phyloP scores from a whole-genome alignment of 2,113 vertebrate genomes.

The Haemorhous mexicanus region DNA sequence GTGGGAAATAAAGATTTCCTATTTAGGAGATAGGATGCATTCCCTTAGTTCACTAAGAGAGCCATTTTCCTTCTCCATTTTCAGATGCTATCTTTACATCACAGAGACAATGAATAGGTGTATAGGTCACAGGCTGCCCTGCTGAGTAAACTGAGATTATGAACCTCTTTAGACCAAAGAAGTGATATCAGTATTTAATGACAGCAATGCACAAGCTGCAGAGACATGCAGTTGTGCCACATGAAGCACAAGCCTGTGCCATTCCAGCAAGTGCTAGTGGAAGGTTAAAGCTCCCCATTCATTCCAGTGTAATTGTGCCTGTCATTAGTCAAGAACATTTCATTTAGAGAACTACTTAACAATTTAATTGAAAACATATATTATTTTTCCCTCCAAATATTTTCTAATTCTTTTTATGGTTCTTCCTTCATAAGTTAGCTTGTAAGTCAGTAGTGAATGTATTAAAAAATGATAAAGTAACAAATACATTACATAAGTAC shows the following conservation, averaged over 20 bases:
- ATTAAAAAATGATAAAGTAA: background rate
- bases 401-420: background rate
- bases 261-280: background rate
- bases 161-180: background rate
- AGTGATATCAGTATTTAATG: background rate
- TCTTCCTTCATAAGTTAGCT: background rate
- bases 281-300: background rate
- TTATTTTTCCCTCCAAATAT: background rate
- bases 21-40: background rate
- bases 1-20: background rate
- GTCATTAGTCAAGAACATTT: background rate
- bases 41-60: background rate
- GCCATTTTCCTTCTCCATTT: background rate
- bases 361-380: background rate
- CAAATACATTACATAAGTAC: background rate
- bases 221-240: background rate
- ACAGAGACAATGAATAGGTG: background rate
- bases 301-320: background rate
- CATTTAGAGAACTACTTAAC: background rate
- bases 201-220: background rate
- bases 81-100: background rate
- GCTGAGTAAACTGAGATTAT: background rate
- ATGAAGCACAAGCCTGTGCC: background rate
- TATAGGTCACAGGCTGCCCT: background rate
- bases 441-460: background rate